Evolutionary conservation across 2,888 invertebrate genomes (phyloP), one percentile per base, ranked within the genome.

Genomic region (Drosophila villosipedis): DNA sequence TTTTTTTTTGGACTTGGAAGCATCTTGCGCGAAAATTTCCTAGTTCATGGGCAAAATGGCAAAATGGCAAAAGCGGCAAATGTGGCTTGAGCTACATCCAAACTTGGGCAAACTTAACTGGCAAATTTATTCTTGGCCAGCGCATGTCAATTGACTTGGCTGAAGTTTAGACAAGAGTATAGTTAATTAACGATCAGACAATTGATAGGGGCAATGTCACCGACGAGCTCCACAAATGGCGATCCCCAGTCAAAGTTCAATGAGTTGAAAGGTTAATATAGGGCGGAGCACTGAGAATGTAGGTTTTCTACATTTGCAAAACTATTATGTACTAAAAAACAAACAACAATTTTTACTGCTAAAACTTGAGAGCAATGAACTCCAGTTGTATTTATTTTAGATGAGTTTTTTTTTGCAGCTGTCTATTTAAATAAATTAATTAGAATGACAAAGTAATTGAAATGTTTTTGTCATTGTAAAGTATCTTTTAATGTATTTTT

Each of bases 21-120:
- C 67, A 68, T 73, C 66, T 67, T 80, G 73, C 62, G 80, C 82
- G 78, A 64, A 84, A 82, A 74, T 77, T 82, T 77, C 77, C 63
- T 61, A 37, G 61, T 61, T 73, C 68, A 61, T 67, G 43, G 50
- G 30, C 66, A 43, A 61, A 67, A 55, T 50, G 41, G 53, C 61
- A 52, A 31, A 31, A 31, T 50, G 41, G 53, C 61, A 52, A 31
- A 31, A 31, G 16, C 25, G 53, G 22, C 14, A 53, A 53, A 31
- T 31, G 22, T 35, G 22, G 28, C 57, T 14, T 63, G 43, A 28
- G 43, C 50, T 30, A 28, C 37, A 33, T 6, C 37, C 54, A 61
- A 70, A 63, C 63, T 68, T 61, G 58, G 61, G 49, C 53, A 55
- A 72, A 59, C 67, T 61, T 35, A 64, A 72, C 73, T 83, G 83